Conservation (phyloP, 1,140 invertebrate genomes). For the Drosophila seguyi region DNA sequence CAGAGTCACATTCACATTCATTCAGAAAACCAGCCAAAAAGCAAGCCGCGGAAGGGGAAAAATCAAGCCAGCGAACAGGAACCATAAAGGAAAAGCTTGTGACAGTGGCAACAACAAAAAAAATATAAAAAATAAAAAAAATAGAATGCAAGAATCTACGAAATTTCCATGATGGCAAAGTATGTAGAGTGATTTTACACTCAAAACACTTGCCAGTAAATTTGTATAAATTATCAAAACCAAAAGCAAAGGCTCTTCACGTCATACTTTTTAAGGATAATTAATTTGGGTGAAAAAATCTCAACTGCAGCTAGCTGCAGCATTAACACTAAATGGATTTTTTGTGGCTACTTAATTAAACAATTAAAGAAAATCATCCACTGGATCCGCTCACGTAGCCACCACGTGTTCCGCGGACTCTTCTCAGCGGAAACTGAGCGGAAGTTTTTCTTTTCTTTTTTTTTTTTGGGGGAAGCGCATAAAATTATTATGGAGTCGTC, state of each 20-base stretch:
- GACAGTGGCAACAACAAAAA: conserved; percentile 54
- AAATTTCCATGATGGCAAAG: too few species aligned
- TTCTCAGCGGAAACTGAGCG: conserved; percentile 41
- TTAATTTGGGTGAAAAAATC: neutral
- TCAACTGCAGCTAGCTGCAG: neutral
- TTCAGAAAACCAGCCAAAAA: conserved; percentile 33
- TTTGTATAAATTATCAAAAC: neutral
- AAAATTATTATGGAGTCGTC: conserved; percentile 83
- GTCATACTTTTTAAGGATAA: neutral
- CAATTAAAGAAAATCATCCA: neutral
- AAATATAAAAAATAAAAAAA: neutral
- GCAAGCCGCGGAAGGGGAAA: conserved; percentile 44
- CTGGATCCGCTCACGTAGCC: conserved; percentile 2
- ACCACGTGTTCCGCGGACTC: conserved; percentile 19
- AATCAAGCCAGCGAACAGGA: conserved; percentile 64
- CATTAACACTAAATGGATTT: neutral
- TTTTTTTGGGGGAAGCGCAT: conserved; percentile 83
- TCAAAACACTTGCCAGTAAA: neutral
- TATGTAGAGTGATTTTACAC: neutral
- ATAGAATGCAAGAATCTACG: conserved; percentile 19
- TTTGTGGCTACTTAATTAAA: conserved; percentile 10
- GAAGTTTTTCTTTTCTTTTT: conserved; percentile 8
- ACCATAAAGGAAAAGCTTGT: conserved; percentile 77
- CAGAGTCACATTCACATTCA: conserved; percentile 45
- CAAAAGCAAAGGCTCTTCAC: neutral